Base-by-base conservation (phyloP, 1,140 invertebrate genomes). In the Calephelis nemesis region DNA sequence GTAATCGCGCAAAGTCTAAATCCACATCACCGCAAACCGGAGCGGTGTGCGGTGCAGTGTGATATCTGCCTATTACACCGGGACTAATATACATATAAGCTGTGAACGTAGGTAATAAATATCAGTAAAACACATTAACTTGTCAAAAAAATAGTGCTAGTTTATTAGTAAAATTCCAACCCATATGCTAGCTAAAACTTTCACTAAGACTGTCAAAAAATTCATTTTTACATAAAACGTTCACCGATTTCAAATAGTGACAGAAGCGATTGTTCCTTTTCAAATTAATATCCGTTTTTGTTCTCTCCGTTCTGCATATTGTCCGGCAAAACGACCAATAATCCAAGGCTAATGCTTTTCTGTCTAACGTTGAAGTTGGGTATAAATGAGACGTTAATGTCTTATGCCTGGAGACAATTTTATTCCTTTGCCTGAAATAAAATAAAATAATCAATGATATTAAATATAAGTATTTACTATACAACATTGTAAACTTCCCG, bases 221-320 rank as follows among this genome's bases (percentile, higher is more conserved):
- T 15, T 91, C 85, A 81, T 83, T 90, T 78, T 83, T 92, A 69
- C 82, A 83, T 15, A 83, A 69, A 60, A 90, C 64, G 78, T 84
- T 90, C 39, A 88, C 52, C 42, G 88, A 87, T 64, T 85, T 90
- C 6, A 95, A 84, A 83, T 95, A 95, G 79, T 94, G 93, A 86
- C 93, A 94, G 81, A 94, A 95, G 54, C 94, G 85, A 84, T 90
- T 94, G 75, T 92, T 93, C 81, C 92, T 90, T 81, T 86, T 94
- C 19, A 70, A 77, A 75, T 86, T 92, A 30, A 70, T 83, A 50
- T 88, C 83, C 6, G 92, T 90, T 73, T 94, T 92, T 11, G 76
- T 73, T 70, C 90, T 92, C 75, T 95, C 94, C 47, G 91, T 83
- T 62, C 93, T 91, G 67, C 93, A 93, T 50, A 95, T 93, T 49